These are phyloP conservation scores for Apodemus sylvaticus DNA, from an alignment of 2,113 vertebrate genomes.

Conservation along the genomic window DNA sequence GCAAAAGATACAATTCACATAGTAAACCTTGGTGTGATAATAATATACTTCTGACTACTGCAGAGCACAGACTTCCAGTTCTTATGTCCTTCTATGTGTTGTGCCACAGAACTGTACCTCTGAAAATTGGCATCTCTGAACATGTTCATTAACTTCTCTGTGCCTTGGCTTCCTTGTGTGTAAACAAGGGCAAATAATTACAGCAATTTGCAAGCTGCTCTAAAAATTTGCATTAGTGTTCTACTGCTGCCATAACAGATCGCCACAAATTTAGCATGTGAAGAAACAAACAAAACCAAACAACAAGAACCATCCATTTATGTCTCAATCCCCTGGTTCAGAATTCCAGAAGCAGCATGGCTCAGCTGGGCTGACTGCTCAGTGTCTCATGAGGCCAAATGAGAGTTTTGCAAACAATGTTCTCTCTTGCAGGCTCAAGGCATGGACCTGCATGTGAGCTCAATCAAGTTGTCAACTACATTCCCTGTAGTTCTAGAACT, in stretches of 20 bases:
- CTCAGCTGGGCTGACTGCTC: not conserved
- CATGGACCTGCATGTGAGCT: not conserved
- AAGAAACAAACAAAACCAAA: not conserved
- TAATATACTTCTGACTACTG: not conserved
- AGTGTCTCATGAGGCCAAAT: not conserved
- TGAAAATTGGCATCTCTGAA: not conserved
- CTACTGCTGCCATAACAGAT: not conserved
- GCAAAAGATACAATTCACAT: not conserved
- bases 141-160: not conserved
- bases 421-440: not conserved
- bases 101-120: not conserved
- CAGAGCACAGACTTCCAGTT: not conserved
- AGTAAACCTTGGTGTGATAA: not conserved
- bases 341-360: not conserved
- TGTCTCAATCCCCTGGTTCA: not conserved
- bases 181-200: not conserved
- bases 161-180: not conserved
- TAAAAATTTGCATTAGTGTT: not conserved
- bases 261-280: not conserved
- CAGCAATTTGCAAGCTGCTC: not conserved
- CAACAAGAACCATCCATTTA: not conserved
- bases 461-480: not conserved
- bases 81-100: not conserved
- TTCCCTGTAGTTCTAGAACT: not conserved
- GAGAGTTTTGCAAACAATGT: not conserved